Conservation (phyloP, 2,113 vertebrate genomes). For the Hipposideros armiger region DNA sequence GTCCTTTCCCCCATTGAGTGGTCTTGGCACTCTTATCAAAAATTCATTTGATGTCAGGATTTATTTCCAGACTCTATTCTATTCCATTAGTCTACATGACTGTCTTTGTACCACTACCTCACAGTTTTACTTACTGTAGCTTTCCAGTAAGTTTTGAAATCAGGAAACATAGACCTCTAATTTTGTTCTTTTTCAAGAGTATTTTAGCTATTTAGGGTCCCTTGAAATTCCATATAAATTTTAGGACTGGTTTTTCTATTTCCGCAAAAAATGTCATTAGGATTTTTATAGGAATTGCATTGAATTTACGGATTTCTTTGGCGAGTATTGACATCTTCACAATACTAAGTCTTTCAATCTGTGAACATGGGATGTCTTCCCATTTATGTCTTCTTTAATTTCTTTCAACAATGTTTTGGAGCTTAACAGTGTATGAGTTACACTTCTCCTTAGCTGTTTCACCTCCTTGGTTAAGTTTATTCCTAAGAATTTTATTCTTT, state of each 20-base stretch:
- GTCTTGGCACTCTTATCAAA: background rate
- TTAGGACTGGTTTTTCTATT: background rate
- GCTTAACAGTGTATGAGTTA: background rate
- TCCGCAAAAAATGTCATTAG: background rate
- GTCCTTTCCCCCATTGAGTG: background rate
- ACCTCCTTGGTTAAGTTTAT: background rate
- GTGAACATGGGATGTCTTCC: background rate
- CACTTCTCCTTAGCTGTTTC: background rate
- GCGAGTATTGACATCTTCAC: background rate
- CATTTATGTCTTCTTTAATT: slow-evolving; percentile 28
- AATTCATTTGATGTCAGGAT: background rate
- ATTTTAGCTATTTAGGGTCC: background rate
- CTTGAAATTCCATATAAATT: background rate
- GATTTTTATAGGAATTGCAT: background rate
- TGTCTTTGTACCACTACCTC: background rate
- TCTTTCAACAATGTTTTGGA: background rate
- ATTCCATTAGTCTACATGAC: background rate
- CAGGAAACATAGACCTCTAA: background rate
- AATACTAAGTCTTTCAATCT: background rate
- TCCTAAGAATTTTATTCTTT: background rate
- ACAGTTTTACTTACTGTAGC: background rate
- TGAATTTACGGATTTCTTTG: background rate
- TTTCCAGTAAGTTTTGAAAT: slow-evolving; percentile 8
- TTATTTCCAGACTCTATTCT: background rate
- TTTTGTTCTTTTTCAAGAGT: background rate